A percentile compares a stretch with the other conserved stretches of the same genome.
phyloP scores from a whole-genome alignment of 2,113 vertebrate genomes.

The Sarotherodon lohbergeri region DNA sequence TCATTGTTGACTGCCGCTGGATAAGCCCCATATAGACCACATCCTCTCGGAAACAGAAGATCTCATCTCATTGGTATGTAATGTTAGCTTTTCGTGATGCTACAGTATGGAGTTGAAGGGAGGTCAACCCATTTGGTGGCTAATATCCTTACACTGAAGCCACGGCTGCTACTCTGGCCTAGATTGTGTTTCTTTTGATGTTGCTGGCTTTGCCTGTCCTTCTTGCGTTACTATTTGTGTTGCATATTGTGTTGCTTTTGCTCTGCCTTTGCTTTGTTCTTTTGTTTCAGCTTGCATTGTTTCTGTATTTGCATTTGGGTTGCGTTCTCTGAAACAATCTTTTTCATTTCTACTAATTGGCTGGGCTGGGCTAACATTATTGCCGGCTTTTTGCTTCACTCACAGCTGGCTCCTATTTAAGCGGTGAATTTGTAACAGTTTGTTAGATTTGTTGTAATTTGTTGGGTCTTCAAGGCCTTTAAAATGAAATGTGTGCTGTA shows the following conservation, averaged over 20 bases:
- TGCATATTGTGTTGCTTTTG: neutral
- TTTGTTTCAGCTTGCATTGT: neutral
- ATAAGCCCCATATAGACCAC: neutral
- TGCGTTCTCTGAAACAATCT: neutral
- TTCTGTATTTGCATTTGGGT: neutral
- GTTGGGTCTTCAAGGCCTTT: neutral
- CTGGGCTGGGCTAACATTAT: neutral
- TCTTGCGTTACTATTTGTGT: neutral
- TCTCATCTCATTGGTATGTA: neutral
- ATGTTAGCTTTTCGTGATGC: neutral
- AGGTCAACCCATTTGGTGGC: neutral
- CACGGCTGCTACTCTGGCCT: neutral
- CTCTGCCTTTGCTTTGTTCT: neutral
- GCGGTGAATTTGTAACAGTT: neutral
- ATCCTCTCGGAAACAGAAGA: neutral
- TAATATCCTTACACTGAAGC: neutral
- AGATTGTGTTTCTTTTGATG: neutral
- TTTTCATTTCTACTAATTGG: neutral
- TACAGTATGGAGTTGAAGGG: neutral
- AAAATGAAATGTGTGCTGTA: neutral
- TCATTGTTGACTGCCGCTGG: neutral
- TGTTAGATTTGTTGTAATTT: neutral
- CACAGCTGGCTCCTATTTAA: neutral
- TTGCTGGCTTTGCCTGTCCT: neutral
- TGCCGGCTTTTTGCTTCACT: neutral